Percentiles rank a stretch among this genome's conserved stretches.
Evolutionary conservation across 30 jellyfish, hydroid and myxozoan species (phyloP).

Genomic region (Aurelia sp.): DNA sequence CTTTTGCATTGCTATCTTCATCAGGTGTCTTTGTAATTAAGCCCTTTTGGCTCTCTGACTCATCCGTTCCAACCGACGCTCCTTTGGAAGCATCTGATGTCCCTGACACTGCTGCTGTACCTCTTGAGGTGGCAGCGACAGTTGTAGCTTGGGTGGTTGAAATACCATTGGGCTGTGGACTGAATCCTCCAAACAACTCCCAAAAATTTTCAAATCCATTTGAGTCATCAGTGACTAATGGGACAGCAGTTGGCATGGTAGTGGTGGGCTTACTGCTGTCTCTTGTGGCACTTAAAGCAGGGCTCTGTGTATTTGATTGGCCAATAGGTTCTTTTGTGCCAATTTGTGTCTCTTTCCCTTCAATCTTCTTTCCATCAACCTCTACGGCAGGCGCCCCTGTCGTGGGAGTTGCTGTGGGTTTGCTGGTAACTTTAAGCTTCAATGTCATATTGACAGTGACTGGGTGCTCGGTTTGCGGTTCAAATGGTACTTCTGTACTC

Average conservation of each 20-base stretch:
- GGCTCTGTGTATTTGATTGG: no score
- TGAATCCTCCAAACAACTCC: no score
- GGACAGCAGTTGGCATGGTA: conserved; percentile 21
- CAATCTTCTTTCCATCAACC: not conserved
- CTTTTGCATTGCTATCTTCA: no score
- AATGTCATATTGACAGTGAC: not conserved
- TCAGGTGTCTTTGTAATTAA: no score
- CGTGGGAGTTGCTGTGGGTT: not conserved
- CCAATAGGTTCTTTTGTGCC: conserved; percentile 7
- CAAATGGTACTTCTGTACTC: not conserved
- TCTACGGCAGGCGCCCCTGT: conserved; percentile 8
- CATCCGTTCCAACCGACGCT: not conserved
- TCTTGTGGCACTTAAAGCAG: no score
- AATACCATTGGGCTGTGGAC: no score
- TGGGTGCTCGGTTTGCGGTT: conserved; percentile 21
- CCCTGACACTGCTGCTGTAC: conserved; percentile 21
- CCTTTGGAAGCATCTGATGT: conserved; percentile 1
- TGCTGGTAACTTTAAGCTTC: not conserved
- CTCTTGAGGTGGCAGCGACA: conserved; percentile 3
- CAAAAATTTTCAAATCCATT: not conserved
- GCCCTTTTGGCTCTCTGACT: no score
- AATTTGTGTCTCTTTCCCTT: no score
- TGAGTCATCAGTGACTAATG: conserved; percentile 23
- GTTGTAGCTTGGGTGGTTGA: no score
- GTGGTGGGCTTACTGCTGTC: not conserved